A percentile compares a stretch with the other conserved stretches of the same genome.
phyloP scores from a whole-genome alignment of 1,140 invertebrate genomes.

The Drosophila murphyi region DNA sequence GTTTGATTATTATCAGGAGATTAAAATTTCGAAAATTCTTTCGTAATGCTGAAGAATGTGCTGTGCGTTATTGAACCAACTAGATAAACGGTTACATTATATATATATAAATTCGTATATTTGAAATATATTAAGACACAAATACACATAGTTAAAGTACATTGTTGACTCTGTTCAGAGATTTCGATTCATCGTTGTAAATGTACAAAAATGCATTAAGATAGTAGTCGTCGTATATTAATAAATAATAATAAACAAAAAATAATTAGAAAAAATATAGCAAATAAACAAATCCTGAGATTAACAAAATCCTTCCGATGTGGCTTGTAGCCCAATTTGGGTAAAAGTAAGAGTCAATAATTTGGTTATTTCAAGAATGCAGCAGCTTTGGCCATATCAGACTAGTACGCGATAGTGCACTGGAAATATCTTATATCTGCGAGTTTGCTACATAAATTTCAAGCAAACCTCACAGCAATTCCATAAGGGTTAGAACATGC shows the following conservation, averaged over 20 bases:
- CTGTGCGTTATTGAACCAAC: background rate
- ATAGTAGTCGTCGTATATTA: conserved; percentile 29
- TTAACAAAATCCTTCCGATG: conserved; percentile 9
- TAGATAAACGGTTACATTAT: background rate
- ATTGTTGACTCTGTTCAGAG: conserved; percentile 23
- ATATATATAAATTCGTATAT: background rate
- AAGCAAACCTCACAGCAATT: background rate
- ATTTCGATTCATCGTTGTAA: conserved; percentile 26
- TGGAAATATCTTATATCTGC: background rate
- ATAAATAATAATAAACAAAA: conserved; percentile 28
- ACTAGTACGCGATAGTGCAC: conserved; percentile 73
- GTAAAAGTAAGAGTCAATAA: conserved; percentile 12
- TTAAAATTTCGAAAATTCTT: too few relatives aligned
- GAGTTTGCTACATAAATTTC: conserved; percentile 1
- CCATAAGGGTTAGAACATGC: conserved; percentile 64
- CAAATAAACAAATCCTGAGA: conserved; percentile 36
- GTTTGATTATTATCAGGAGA: too few relatives aligned
- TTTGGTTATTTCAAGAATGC: conserved; percentile 35
- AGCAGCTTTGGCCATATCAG: conserved; percentile 59
- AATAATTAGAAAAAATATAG: conserved; percentile 39
- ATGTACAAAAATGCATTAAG: conserved; percentile 37
- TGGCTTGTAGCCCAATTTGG: conserved; percentile 5
- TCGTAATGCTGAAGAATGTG: too few relatives aligned
- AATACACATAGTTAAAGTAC: conserved; percentile 54
- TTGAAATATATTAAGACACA: conserved; percentile 59